phyloP scores from a whole-genome alignment of 2,888 invertebrate genomes.

The Chloroclystis v-ata region DNA sequence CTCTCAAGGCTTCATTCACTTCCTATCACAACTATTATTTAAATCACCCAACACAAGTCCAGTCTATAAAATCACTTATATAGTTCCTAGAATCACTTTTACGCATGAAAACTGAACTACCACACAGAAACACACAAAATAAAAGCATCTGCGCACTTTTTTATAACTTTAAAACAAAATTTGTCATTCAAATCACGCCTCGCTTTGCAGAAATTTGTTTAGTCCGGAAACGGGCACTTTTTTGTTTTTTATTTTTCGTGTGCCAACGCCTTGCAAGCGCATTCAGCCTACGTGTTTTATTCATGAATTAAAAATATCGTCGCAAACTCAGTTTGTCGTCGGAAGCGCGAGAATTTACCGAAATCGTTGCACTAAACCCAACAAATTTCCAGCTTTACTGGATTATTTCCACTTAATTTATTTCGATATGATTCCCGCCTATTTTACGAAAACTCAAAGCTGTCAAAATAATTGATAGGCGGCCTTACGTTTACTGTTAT shows the following conservation, averaged over 20 bases:
- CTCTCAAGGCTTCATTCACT: background rate
- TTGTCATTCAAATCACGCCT: conserved; percentile 43
- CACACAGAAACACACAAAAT: conserved; percentile 7
- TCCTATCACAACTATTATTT: background rate
- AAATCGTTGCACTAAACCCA: conserved; percentile 39
- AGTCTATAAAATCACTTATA: conserved; percentile 1
- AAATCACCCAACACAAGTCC: background rate
- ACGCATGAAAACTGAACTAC: conserved; percentile 7
- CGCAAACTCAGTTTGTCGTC: conserved; percentile 17
- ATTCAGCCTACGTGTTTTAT: conserved; percentile 46
- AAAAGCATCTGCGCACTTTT: conserved; percentile 8
- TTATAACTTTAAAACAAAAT: conserved; percentile 15
- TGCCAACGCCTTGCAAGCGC: conserved; percentile 41
- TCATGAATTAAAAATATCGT: conserved; percentile 69
- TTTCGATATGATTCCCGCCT: conserved; percentile 3
- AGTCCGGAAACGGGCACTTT: conserved; percentile 54
- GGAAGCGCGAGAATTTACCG: conserved; percentile 35
- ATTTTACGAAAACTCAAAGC: conserved; percentile 5
- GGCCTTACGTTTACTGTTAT: conserved; percentile 4
- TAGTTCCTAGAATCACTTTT: conserved; percentile 10
- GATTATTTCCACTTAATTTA: background rate
- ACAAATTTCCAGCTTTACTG: background rate
- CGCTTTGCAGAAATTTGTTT: conserved; percentile 50
- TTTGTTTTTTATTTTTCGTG: conserved; percentile 28
- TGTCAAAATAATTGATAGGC: conserved; percentile 3